Percentiles rank a stretch among this genome's conserved stretches.
phyloP scores from a whole-genome alignment of 2,113 vertebrate genomes.

The Ahaetulla prasina region DNA sequence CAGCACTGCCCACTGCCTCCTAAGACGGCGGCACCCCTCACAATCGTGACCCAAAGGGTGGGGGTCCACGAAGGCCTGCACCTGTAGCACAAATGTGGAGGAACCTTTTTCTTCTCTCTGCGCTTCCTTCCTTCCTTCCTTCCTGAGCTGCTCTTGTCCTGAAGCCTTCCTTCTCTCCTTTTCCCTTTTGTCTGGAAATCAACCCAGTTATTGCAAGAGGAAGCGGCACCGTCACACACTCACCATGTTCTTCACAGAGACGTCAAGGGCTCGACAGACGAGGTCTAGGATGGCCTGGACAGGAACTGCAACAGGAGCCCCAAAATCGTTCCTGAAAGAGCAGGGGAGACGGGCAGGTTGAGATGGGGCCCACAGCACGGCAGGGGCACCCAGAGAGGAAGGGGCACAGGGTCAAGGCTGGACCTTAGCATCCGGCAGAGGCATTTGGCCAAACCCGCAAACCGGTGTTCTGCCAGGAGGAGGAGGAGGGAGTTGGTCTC shows the following conservation, averaged over 20 bases:
- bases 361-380: accelerated
- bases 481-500: slow-evolving; percentile 67
- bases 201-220: too few relatives aligned
- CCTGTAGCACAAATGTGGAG: too few relatives aligned
- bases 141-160: background rate
- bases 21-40: too few relatives aligned
- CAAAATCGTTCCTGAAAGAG: slow-evolving; percentile 74
- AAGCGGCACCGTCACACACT: slow-evolving; percentile 3
- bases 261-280: slow-evolving; percentile 78
- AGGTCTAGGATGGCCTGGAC: slow-evolving; percentile 80
- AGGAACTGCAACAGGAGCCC: slow-evolving; percentile 77
- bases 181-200: background rate
- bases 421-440: slow-evolving; percentile 75
- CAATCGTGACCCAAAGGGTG: too few relatives aligned
- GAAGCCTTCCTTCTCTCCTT: too few relatives aligned
- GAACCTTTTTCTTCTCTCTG: too few relatives aligned
- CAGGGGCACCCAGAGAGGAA: background rate
- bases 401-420: background rate
- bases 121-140: too few relatives aligned
- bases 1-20: background rate
- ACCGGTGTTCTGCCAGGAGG: slow-evolving; percentile 73
- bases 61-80: too few relatives aligned
- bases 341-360: background rate
- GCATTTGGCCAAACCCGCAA: slow-evolving; percentile 73
- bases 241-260: slow-evolving; percentile 80